Conservation (phyloP, 2,888 invertebrate genomes). For the Agrochola macilenta region DNA sequence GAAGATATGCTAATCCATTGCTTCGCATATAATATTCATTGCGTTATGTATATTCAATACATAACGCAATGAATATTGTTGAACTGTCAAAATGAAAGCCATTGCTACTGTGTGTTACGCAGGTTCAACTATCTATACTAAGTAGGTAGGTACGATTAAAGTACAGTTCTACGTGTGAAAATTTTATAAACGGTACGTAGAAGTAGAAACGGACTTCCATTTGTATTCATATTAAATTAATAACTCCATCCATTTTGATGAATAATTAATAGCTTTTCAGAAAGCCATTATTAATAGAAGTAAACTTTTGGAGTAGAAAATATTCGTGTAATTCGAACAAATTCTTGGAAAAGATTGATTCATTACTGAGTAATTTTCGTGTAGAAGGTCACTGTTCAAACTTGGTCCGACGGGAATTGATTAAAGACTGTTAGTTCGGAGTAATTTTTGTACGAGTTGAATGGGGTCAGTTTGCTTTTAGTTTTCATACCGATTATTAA, state of each 20-base stretch:
- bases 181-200: not conserved
- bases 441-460: not conserved
- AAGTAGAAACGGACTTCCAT: conserved; percentile 4
- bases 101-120: too few relatives aligned
- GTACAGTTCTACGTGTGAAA: not conserved
- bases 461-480: not conserved
- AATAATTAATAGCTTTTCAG: conserved; percentile 14
- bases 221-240: conserved; percentile 19
- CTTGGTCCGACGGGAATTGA: conserved; percentile 16
- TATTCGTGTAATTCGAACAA: conserved; percentile 30
- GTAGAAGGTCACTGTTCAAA: conserved; percentile 41
- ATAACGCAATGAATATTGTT: too few relatives aligned
- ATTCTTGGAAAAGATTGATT: conserved; percentile 55
- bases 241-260: conserved; percentile 9
- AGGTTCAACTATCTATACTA: too few relatives aligned
- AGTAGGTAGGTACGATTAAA: too few relatives aligned
- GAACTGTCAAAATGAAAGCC: too few relatives aligned
- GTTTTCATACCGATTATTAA: not conserved
- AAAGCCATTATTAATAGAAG: conserved; percentile 16
- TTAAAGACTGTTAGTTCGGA: conserved; percentile 11
- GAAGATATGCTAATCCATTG: too few relatives aligned
- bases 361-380: conserved; percentile 47
- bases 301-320: conserved; percentile 23
- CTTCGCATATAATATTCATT: too few relatives aligned
- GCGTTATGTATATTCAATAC: too few relatives aligned